These are phyloP conservation scores for Dilophus febrilis DNA, from an alignment of 2,888 invertebrate genomes.

Conservation along the genomic window DNA sequence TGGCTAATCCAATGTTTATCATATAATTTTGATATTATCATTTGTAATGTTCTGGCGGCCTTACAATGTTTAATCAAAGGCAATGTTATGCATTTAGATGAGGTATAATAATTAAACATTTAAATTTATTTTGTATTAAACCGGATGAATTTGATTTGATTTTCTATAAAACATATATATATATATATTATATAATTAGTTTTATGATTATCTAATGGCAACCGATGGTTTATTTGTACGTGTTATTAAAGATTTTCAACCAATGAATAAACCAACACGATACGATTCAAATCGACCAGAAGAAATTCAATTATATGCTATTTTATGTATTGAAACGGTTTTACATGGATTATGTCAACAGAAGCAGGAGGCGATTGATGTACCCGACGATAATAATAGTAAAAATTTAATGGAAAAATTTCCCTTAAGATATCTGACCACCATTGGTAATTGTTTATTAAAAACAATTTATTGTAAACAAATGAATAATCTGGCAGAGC, in stretches of 20 bases:
- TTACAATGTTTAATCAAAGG: conserved; percentile 14
- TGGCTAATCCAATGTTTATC: conserved; percentile 33
- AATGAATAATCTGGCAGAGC: background rate
- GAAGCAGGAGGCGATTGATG: background rate
- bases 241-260: conserved; percentile 4
- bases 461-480: background rate
- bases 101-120: too few species aligned
- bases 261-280: conserved; percentile 6
- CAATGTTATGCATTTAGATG: conserved; percentile 9
- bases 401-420: background rate
- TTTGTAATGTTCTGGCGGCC: conserved; percentile 14
- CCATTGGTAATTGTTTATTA: background rate
- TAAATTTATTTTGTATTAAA: too few species aligned
- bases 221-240: conserved; percentile 12
- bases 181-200: conserved; percentile 11
- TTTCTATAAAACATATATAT: background rate
- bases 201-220: conserved; percentile 12
- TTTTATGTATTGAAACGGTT: conserved; percentile 14
- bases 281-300: conserved; percentile 12
- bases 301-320: conserved; percentile 13
- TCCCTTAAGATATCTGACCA: background rate
- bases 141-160: background rate
- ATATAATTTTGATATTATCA: conserved; percentile 12
- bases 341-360: conserved; percentile 5
- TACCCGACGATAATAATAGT: background rate